phyloP scores from a whole-genome alignment of 2,888 invertebrate species.

The Eilema griseolum region DNA sequence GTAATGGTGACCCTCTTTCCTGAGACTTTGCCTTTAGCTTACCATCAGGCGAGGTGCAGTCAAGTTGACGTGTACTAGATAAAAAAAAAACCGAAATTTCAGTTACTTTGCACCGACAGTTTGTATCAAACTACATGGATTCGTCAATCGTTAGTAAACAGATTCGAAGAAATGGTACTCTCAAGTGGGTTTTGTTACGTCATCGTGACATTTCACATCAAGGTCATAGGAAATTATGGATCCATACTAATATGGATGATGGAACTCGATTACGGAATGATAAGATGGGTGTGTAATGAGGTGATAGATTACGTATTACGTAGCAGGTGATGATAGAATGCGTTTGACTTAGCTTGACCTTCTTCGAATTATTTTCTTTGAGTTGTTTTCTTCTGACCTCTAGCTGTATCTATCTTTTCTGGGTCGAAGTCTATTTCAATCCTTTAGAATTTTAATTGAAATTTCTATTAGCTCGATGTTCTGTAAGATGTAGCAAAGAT shows the following conservation, averaged over 20 bases:
- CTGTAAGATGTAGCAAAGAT: conserved; percentile 12
- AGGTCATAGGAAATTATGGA: neutral
- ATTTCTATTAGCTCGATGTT: neutral
- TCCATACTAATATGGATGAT: neutral
- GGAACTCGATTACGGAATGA: neutral
- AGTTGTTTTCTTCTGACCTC: too few species aligned
- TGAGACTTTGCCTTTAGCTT: too few species aligned
- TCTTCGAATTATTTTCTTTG: neutral
- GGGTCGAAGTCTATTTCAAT: too few species aligned
- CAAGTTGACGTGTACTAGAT: too few species aligned
- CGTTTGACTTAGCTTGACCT: too few species aligned
- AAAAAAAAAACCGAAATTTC: too few species aligned
- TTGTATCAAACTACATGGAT: neutral
- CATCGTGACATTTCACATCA: neutral
- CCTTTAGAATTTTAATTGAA: too few species aligned
- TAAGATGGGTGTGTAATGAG: neutral
- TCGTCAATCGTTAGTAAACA: neutral
- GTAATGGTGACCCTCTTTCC: too few species aligned
- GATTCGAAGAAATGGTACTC: neutral
- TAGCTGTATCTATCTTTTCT: too few species aligned
- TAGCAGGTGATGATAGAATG: neutral
- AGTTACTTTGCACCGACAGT: neutral
- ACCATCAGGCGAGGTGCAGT: too few species aligned
- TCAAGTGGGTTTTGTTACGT: neutral
- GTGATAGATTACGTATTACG: neutral